These are phyloP conservation scores for Sclerurus mexicanus DNA, from an alignment of 2,113 vertebrate species.

Conservation along the genomic window DNA sequence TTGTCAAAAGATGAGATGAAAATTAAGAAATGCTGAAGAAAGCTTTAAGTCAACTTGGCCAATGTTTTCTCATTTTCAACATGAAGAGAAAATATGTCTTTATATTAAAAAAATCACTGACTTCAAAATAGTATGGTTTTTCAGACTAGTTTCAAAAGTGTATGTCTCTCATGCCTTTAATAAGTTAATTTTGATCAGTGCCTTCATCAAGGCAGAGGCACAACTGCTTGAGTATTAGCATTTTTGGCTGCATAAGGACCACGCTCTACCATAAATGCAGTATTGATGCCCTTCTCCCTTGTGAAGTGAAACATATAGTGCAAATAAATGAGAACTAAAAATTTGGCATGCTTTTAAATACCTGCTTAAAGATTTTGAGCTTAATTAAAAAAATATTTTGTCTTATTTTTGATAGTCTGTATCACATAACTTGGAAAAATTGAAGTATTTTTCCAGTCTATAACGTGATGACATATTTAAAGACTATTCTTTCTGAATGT, in stretches of 20 bases:
- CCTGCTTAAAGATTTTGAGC: neutral
- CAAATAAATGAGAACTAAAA: neutral
- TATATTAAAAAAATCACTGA: neutral
- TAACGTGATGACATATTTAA: neutral
- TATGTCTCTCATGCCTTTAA: neutral
- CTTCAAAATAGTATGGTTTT: neutral
- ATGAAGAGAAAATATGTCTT: neutral
- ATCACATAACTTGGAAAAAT: neutral
- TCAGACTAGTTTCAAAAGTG: neutral
- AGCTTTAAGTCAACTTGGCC: neutral
- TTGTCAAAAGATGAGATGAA: neutral
- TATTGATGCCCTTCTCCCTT: neutral
- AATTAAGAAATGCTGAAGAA: neutral
- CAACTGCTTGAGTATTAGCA: neutral
- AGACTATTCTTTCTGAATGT: neutral
- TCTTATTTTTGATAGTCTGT: neutral
- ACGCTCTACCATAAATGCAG: neutral
- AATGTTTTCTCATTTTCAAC: neutral
- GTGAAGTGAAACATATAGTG: neutral
- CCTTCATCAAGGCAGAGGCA: neutral
- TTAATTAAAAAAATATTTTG: neutral
- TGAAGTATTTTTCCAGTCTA: neutral
- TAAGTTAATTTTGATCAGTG: neutral
- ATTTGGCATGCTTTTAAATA: neutral
- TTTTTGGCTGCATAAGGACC: neutral